phyloP scores from a whole-genome alignment of 2,113 vertebrate genomes.

The Steatornis caripensis region DNA sequence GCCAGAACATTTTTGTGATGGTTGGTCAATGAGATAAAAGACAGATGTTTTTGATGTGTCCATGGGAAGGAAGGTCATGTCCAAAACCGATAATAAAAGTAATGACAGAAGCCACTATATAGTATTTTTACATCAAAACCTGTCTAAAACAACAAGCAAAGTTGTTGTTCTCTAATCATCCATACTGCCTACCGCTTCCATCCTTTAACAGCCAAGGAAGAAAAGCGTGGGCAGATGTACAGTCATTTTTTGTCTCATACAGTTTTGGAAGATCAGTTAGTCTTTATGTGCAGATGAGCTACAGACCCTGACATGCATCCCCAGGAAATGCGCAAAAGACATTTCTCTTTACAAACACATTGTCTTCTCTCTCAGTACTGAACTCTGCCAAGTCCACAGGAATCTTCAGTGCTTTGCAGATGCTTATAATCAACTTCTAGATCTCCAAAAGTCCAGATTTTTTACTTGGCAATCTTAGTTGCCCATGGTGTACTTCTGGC shows the following conservation, averaged over 20 bases:
- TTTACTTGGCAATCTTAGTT: neutral
- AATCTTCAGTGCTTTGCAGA: neutral
- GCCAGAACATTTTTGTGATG: neutral
- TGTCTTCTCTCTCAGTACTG: neutral
- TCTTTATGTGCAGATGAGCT: neutral
- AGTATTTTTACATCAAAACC: neutral
- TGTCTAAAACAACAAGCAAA: neutral
- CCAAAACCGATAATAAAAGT: neutral
- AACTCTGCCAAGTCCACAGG: neutral
- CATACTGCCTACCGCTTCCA: neutral
- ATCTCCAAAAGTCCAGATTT: neutral
- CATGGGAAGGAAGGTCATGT: neutral
- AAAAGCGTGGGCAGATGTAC: neutral
- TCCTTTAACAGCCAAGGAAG: neutral
- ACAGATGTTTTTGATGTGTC: neutral
- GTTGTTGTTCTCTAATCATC: neutral
- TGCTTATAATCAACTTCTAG: rapidly evolving
- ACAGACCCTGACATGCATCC: too few relatives aligned
- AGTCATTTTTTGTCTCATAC: neutral
- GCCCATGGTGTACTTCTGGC: neutral
- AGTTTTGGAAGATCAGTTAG: neutral
- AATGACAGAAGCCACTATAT: neutral
- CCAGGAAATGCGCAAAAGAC: neutral
- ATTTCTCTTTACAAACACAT: neutral
- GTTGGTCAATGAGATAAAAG: neutral